Evolutionary conservation across 2,888 invertebrate species (phyloP), one percentile per base, ranked within the genome.

Genomic region (Idaea aversata): DNA sequence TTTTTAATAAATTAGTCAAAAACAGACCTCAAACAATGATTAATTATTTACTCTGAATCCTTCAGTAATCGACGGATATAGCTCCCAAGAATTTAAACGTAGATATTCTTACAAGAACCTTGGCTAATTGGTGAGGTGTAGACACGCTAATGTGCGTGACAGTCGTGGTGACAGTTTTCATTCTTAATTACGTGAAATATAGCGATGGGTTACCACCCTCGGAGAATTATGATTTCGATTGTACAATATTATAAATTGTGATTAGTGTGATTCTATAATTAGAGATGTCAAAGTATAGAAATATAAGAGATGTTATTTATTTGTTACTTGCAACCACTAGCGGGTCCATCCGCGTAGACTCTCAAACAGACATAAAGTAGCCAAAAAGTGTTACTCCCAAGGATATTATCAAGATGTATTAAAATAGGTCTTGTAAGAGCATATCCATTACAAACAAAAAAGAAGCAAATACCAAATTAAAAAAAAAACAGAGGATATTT

Each of bases 71-170:
- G 10, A 36, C 36, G 36, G 4, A 36, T 13, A 47, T 47, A 47
- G 47, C 2, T 47, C 10, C 47, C 47, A 47, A 47, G 60, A 65
- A 61, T 65, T 68, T 69, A 69, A 66, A 68, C 25, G 63, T 16
- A 36, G 68, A 65, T 74, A 73, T 78, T 78, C 77, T 76, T 75
- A 76, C 78, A 83, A 84, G 84, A 82, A 84, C 77, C 74, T 74
- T 72, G 63, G 75, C 80, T 85, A 85, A 86, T 87, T 87, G 82
- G 82, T 78, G 77, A 80, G 76, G 75, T 74, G 76, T 71, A 66
- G 74, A 76, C 86, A 86, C 85, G 87, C 86, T 73, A 86, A 70
- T 63, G 79, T 76, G 86, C 86, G 86, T 86, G 86, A 82, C 84
- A 68, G 70, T 72, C 67, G 76, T 80, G 83, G 85, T 87, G 87